Evolutionary conservation across 2,888 invertebrate species (phyloP).

Genomic region (Beris chalybata): DNA sequence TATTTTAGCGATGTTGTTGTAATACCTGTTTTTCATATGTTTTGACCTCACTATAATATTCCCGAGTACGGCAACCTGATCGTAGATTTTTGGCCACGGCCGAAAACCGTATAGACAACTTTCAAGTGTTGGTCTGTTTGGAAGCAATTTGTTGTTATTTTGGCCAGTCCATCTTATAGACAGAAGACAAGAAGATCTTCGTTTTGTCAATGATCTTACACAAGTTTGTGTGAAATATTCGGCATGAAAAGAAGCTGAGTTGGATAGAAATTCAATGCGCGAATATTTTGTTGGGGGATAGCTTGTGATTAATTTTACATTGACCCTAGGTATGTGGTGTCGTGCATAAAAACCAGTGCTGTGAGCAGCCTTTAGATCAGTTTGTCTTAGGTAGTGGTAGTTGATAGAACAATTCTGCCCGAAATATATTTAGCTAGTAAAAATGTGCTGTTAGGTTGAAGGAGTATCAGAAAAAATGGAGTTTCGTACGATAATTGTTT

Average conservation of each 20-base stretch:
- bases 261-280: neutral
- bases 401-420: slow-evolving; percentile 33
- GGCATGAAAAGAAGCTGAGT: neutral
- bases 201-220: too few relatives aligned
- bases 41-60: too few relatives aligned
- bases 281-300: slow-evolving; percentile 5
- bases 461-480: slow-evolving; percentile 16
- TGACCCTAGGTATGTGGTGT: slow-evolving; percentile 27
- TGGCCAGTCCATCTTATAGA: too few relatives aligned
- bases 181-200: too few relatives aligned
- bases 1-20: too few relatives aligned
- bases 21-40: too few relatives aligned
- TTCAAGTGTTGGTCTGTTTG: too few relatives aligned
- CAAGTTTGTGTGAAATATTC: neutral
- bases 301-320: slow-evolving; percentile 35
- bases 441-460: slow-evolving; percentile 25
- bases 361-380: slow-evolving; percentile 36
- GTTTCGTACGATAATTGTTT: slow-evolving; percentile 1
- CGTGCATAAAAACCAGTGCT: slow-evolving; percentile 35
- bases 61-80: too few relatives aligned
- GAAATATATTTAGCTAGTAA: slow-evolving; percentile 3
- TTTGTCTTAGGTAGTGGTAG: slow-evolving; percentile 35
- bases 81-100: too few relatives aligned
- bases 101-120: too few relatives aligned
- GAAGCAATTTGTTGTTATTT: too few relatives aligned